A percentile compares a stretch with the other conserved stretches of the same genome.
Conservation (phyloP, 1,140 invertebrate genomes). For the Paralvinella palmiformis region DNA sequence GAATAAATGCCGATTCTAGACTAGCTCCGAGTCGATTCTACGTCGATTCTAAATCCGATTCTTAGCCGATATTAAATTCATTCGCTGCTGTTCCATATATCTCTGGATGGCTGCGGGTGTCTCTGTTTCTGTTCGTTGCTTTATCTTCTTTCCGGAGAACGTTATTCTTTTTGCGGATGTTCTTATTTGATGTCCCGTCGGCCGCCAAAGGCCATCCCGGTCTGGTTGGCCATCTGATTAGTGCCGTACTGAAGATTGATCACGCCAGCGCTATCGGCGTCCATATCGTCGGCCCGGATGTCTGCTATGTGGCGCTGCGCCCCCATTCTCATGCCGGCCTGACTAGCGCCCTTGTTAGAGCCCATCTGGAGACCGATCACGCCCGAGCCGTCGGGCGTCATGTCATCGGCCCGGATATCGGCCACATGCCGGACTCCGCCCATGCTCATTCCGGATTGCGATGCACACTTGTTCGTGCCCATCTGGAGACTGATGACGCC, state of each 20-base stretch:
- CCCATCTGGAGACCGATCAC: slow-evolving; percentile 88
- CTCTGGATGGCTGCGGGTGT: too few species aligned
- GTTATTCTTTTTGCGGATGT: too few species aligned
- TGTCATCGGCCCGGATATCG: slow-evolving; percentile 15
- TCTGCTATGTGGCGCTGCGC: slow-evolving; percentile 52
- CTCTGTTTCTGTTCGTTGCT: too few species aligned
- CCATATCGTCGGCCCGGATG: slow-evolving; percentile 28
- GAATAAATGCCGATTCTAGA: too few species aligned
- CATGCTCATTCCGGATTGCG: slow-evolving; percentile 70
- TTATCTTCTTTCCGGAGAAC: too few species aligned
- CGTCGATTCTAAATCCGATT: too few species aligned
- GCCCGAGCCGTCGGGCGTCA: slow-evolving; percentile 57
- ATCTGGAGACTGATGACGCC: slow-evolving; percentile 87
- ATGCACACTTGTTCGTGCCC: slow-evolving; percentile 25
- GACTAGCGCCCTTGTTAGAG: slow-evolving; percentile 70
- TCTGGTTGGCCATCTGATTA: slow-evolving; percentile 54
- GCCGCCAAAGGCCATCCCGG: slow-evolving; percentile 86
- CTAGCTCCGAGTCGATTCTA: too few species aligned
- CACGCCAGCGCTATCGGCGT: too few species aligned
- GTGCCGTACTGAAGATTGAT: slow-evolving; percentile 20
- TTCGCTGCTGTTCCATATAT: too few species aligned
- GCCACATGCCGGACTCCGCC: slow-evolving; percentile 60
- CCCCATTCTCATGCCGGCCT: slow-evolving; percentile 69
- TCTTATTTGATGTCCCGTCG: slow-evolving; percentile 86
- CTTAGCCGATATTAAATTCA: too few species aligned